These are phyloP conservation scores for Anabacerthia variegaticeps DNA, from an alignment of 2,797 vertebrate species.

Conservation along the genomic window DNA sequence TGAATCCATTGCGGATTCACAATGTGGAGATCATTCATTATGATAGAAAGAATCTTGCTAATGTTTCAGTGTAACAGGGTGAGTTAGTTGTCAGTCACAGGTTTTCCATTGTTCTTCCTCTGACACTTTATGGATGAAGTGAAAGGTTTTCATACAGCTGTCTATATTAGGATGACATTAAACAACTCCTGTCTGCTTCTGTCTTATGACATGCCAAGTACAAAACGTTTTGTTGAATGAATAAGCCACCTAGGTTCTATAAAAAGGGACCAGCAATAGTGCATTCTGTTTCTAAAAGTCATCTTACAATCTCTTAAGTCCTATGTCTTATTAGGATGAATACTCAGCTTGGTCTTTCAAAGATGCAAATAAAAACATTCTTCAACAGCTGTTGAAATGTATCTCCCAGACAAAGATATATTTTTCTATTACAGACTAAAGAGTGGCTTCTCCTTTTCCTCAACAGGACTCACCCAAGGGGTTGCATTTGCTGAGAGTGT, in stretches of 20 bases:
- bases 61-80: neutral
- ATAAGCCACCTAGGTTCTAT: neutral
- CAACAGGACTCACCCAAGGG: neutral
- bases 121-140: neutral
- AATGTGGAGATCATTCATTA: neutral
- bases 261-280: neutral
- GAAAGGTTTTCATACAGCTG: conserved; percentile 3
- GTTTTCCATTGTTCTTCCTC: neutral
- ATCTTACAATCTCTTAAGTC: neutral
- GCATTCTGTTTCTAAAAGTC: neutral
- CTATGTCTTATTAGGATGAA: neutral
- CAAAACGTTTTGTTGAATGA: neutral
- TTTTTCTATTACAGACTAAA: neutral
- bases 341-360: neutral
- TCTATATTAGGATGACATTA: neutral
- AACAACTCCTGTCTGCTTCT: neutral
- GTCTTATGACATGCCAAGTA: neutral
- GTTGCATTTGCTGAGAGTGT: neutral
- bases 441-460: conserved; percentile 11
- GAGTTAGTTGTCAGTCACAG: neutral
- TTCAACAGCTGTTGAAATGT: neutral
- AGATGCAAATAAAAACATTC: neutral
- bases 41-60: neutral
- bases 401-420: neutral
- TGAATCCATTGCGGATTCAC: neutral